Evolutionary conservation across 2,888 invertebrate species (phyloP), one percentile per base, ranked within the genome.

Genomic region (Trypoxylon attenuatum): DNA sequence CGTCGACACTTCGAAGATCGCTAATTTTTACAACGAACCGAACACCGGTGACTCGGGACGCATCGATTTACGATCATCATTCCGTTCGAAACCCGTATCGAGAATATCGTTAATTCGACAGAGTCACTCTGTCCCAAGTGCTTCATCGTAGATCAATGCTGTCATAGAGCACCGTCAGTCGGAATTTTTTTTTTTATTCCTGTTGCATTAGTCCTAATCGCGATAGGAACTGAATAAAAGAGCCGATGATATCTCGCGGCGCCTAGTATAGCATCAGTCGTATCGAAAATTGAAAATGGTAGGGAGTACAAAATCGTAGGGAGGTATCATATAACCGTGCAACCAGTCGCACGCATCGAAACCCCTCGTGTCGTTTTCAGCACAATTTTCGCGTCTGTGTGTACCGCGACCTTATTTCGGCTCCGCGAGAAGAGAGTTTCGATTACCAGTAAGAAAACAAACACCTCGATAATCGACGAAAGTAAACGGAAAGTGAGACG

Each of bases 271-370:
- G 53, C 63, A 57, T 59, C 49, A 61, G 53, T 52, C 75, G 56
- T 64, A 38, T 58, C 47, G 53, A 71, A 77, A 79, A 82, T 79
- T 80, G 76, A 78, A 79, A 82, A 74, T 58, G 68, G 77, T 81
- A 78, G 80, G 81, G 80, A 82, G 81, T 76, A 70, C 60, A 68
- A 53, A 56, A 49, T n/a, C n/a, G n/a, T n/a, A n/a, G n/a, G n/a
- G n/a, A n/a, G n/a, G n/a, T n/a, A n/a, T n/a, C n/a, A n/a, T n/a
- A n/a, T n/a, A n/a, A n/a, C n/a, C n/a, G n/a, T n/a, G n/a, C n/a
- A n/a, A n/a, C n/a, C n/a, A n/a, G n/a, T n/a, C n/a, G 18, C 53
- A 42, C 43, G 47, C 21, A 10, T 41, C 62, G 25, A 41, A 46
- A 58, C 13, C 41, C n/a, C n/a, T n/a, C n/a, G n/a, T 16, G 2